Base-by-base conservation (phyloP, 2,888 invertebrate genomes). In the Hypena proboscidalis region DNA sequence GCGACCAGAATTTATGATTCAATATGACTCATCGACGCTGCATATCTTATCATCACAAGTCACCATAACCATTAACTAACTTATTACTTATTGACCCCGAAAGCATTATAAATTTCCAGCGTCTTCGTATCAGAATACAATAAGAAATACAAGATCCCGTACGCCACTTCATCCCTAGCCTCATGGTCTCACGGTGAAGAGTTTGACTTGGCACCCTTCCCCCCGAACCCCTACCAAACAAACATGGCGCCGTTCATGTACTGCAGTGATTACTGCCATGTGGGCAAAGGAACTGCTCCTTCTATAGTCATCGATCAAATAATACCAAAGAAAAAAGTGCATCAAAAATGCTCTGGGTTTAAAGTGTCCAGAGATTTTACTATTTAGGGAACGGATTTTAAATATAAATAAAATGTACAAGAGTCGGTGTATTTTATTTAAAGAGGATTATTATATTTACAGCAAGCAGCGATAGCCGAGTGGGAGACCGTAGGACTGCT, bases 241-340 rank as follows among this genome's bases (percentile, higher is more conserved):
- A 86, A 84, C 59, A 82, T 84, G 1, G 85, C 89, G 0, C 90
- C 90, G 0, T 88, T 87, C 54, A 90, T 90, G 90, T 90, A 90
- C 64, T 90, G 90, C 58, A 86, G 85, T 37, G 90, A 90, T 47
- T 90, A 90, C 26, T 90, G 90, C 36, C 90, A 89, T 34, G 76
- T 88, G 5, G 70, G 81, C 0, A 83, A 83, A 51, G 89, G 90
- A 9, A 87, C 88, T 0, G 78, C 83, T 0, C 87, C 89, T 0
- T 82, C 70, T 22, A 77, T 65, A 0, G 88, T 86, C 0, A 77
- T 90, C 1, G 87, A 90, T 25, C 90, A 90, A 51, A 54, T 79
- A 1, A 50, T 55, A 1, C 78, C 79, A 10, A 45, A 70, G 1
- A 52, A 72, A 39, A 75, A 74, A 2, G 70, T 74, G 0, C 85